phyloP scores from a whole-genome alignment of 2,113 vertebrate species.

The Scomber scombrus region DNA sequence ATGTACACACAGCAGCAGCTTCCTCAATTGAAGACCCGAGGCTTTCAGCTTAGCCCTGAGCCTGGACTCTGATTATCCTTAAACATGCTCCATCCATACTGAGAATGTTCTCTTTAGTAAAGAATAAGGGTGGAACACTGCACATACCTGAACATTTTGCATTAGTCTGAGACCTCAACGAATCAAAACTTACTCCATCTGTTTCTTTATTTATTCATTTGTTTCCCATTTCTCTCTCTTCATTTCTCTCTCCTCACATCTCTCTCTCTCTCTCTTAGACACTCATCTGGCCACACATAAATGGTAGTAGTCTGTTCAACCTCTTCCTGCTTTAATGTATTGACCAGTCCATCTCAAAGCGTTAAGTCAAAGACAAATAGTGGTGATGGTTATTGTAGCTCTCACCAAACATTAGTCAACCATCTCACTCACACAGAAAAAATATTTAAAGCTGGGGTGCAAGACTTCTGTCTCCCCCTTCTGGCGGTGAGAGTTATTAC shows the following conservation, averaged over 20 bases:
- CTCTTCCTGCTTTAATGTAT: background rate
- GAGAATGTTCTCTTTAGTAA: background rate
- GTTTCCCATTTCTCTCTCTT: background rate
- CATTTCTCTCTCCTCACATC: too few species aligned
- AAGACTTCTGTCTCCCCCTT: too few species aligned
- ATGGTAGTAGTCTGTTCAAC: background rate
- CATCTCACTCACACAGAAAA: background rate
- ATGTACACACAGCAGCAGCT: conserved; percentile 19
- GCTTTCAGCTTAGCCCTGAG: conserved; percentile 1
- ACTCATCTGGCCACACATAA: background rate
- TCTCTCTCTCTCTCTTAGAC: background rate
- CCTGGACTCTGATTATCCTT: conserved; percentile 21
- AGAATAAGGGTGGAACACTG: background rate
- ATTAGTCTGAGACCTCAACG: background rate
- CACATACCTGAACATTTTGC: background rate
- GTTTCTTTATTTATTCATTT: background rate
- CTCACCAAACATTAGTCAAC: conserved; percentile 24
- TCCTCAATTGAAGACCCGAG: background rate
- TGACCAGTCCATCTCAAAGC: conserved; percentile 10
- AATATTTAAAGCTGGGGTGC: background rate
- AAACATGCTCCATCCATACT: background rate
- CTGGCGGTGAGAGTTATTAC: too few species aligned
- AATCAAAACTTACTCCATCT: background rate
- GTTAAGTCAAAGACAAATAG: conserved; percentile 30
- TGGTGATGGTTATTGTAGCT: background rate